phyloP scores from a whole-genome alignment of 2,797 vertebrate genomes.

The Tauraco hartlaubi region DNA sequence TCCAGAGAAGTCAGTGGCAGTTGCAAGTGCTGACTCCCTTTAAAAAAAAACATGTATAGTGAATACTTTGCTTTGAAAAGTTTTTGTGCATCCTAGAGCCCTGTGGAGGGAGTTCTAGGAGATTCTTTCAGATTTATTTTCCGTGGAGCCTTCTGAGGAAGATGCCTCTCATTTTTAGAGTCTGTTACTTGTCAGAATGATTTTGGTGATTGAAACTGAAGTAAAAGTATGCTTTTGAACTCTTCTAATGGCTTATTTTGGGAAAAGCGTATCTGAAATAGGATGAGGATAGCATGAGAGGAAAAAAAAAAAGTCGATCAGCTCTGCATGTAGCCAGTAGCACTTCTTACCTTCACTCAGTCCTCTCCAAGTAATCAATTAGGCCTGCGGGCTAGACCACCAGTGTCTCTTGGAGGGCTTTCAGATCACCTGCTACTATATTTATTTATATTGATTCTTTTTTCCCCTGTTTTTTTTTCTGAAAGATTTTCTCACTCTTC shows the following conservation, averaged over 20 bases:
- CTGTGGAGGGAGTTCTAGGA: background rate
- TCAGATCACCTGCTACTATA: background rate
- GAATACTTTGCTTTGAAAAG: background rate
- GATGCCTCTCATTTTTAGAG: background rate
- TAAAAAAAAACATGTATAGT: background rate
- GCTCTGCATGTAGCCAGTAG: background rate
- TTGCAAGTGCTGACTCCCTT: background rate
- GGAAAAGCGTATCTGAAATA: background rate
- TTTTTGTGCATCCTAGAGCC: background rate
- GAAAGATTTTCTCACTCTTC: background rate
- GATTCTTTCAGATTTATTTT: background rate
- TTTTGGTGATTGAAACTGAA: background rate
- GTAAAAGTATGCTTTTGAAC: background rate
- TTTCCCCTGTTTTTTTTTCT: background rate
- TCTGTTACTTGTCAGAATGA: background rate
- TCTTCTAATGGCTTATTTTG: background rate
- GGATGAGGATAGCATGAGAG: background rate
- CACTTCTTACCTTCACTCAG: background rate
- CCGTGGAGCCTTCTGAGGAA: background rate
- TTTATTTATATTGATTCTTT: background rate
- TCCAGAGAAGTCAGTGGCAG: background rate
- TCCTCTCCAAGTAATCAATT: background rate
- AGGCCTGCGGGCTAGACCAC: background rate
- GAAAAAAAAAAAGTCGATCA: background rate
- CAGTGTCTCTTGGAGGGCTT: background rate